Conservation (phyloP, 2,888 invertebrate species). For the Falcaria lacertinaria region DNA sequence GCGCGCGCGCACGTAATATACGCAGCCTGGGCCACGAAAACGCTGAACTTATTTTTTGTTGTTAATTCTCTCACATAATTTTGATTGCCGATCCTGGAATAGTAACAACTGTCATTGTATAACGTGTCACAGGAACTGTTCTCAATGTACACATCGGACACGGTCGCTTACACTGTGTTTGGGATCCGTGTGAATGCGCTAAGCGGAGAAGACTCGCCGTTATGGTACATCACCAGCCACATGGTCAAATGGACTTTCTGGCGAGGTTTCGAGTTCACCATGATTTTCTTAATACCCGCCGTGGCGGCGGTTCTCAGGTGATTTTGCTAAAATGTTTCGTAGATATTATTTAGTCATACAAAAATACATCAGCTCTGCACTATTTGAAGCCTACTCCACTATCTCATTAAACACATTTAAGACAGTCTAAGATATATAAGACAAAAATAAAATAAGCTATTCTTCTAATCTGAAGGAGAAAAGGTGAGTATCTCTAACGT, state of each 20-base stretch:
- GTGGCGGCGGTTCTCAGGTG: conserved; percentile 48
- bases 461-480: too few relatives aligned
- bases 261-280: conserved; percentile 54
- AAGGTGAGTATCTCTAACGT: too few relatives aligned
- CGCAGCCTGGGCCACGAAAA: too few relatives aligned
- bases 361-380: too few relatives aligned
- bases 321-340: not conserved
- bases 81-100: too few relatives aligned
- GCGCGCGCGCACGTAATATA: too few relatives aligned
- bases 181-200: conserved; percentile 53
- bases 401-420: too few relatives aligned
- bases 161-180: conserved; percentile 55
- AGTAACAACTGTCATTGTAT: too few relatives aligned
- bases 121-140: conserved; percentile 50
- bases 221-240: conserved; percentile 57
- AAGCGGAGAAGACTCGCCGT: conserved; percentile 45
- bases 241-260: conserved; percentile 62
- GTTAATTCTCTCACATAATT: not conserved
- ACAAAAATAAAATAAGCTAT: too few relatives aligned
- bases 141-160: conserved; percentile 64
- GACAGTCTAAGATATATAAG: too few relatives aligned
- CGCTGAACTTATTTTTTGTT: not conserved
- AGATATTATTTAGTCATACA: not conserved
- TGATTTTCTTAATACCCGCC: conserved; percentile 51
- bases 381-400: too few relatives aligned